These are phyloP conservation scores for Salminus brasiliensis DNA, from an alignment of 2,113 vertebrate genomes.

Conservation along the genomic window DNA sequence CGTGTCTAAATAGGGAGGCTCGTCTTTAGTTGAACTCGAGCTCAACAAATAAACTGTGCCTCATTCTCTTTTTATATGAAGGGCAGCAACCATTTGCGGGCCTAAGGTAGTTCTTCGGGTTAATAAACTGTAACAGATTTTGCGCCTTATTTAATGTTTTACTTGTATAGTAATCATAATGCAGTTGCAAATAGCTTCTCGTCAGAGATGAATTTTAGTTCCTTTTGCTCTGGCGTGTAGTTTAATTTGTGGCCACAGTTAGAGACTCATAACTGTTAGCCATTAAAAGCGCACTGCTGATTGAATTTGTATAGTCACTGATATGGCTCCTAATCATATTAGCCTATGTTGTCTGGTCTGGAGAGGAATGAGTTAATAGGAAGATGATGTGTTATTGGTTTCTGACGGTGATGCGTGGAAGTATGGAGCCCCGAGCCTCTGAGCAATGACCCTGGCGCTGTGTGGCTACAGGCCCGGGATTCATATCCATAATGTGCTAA, in stretches of 20 bases:
- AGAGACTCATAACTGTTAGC: neutral
- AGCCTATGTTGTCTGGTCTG: slow-evolving; percentile 59
- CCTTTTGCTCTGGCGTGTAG: neutral
- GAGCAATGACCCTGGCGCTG: slow-evolving; percentile 74
- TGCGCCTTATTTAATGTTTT: neutral
- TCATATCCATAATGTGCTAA: slow-evolving; percentile 83
- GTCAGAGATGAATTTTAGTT: neutral
- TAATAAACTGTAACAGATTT: slow-evolving; percentile 28
- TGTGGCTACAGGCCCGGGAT: slow-evolving; percentile 70
- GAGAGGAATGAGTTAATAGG: slow-evolving; percentile 70
- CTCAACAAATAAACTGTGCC: slow-evolving; percentile 47
- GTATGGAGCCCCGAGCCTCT: slow-evolving; percentile 73
- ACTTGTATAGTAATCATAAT: neutral
- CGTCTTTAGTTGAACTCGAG: slow-evolving; percentile 57
- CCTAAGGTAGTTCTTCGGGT: slow-evolving; percentile 28
- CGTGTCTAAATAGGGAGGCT: slow-evolving; percentile 55
- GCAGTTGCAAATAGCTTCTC: neutral
- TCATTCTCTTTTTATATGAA: slow-evolving; percentile 34
- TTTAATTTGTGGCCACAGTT: neutral
- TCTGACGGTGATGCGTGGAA: slow-evolving; percentile 68
- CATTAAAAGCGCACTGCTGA: slow-evolving; percentile 20
- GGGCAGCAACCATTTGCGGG: slow-evolving; percentile 18
- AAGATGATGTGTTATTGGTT: slow-evolving; percentile 74
- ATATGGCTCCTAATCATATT: slow-evolving; percentile 70
- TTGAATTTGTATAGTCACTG: slow-evolving; percentile 33